Base-by-base conservation (phyloP, 2,888 invertebrate genomes). In the Odontocerum albicorne region DNA sequence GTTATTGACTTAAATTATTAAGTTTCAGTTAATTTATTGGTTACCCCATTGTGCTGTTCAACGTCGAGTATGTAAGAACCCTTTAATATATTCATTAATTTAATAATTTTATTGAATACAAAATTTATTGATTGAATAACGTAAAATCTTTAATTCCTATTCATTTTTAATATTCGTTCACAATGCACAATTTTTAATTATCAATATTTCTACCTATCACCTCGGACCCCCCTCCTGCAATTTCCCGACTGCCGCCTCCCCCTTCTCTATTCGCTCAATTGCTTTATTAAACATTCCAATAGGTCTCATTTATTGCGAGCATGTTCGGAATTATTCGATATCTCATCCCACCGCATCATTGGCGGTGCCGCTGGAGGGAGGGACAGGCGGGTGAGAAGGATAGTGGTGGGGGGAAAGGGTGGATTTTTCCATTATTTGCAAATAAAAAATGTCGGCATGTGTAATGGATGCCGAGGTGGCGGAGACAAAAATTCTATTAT, bases 251-350 rank as follows among this genome's bases (percentile, higher is more conserved):
- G 22, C 31, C 47, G 12, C 16, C 21, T 20, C 33, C 27, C 35
- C 15, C 35, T 16, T 8, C 20, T 51, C 33, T 40, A 38, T 45
- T 43, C 55, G 21, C 49, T 59, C 60, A 57, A 60, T 60, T 60
- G 60, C 60, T 60, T 60, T 60, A 58, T 60, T 60, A 60, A 60
- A 60, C 60, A 60, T 60, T 60, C 60, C 60, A 49, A 60, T 60
- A 57, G 60, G 51, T 60, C 60, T 60, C 60, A 60, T 60, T 60
- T 60, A 60, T 57, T 58, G 55, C 55, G 60, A 60, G 57, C 60
- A 57, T 60, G 60, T 60, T 60, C 57, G 60, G 60, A 60, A 60
- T 60, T 60, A 60, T 60, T 58, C 52, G 60, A 57, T 57, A 57
- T 54, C 57, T 49, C 55, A 33, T 49, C 55, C 46, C 59, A 33